Evolutionary conservation across 2,113 vertebrate species (phyloP), one percentile per base, ranked within the genome.

Genomic region (Lathamus discolor): DNA sequence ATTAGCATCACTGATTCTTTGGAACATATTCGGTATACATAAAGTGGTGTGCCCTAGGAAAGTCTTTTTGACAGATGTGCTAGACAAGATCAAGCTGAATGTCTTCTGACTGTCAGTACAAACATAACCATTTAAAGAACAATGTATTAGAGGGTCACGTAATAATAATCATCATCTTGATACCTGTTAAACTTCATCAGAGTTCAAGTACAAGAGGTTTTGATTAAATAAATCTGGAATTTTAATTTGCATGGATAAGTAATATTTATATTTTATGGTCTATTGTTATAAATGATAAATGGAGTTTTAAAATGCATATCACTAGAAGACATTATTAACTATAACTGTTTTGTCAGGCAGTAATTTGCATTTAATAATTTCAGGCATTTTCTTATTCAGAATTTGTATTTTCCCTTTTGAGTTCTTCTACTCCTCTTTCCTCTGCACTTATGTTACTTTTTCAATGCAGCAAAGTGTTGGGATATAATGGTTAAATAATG

Each of bases 401-500:
- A 79, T 96, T 83, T 13, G 25, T 35, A n/a, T 96, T 97, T 95
- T 95, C 73, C 92, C 74, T 94, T 89, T 94, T 85, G 87, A 92
- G 89, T 79, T 96, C 92, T 83, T 94, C 87, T 91, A 96, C 81
- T 90, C 75, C 83, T 59, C 66, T 78, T 90, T 97, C 93, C 95
- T 96, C 81, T 55, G 80, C 86, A 57, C 68, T 89, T 89, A 85
- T 67, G 94, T 97, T 97, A 92, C 96, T 95, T 94, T 96, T 97
- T 95, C 97, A 96, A 81, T 73, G 74, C 93, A 96, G 94, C 92
- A 97, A 97, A 98, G 98, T 98, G 98, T 98, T 99, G 97, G 98
- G 98, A 98, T 96, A 97, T 98, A 98, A 98, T 98, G 98, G 98
- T 98, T 99, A 98, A 99, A 99, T 97, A 98, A 98, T 98, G 97